Base-by-base conservation (phyloP, 2,113 vertebrate genomes). In the Callipepla californica region DNA sequence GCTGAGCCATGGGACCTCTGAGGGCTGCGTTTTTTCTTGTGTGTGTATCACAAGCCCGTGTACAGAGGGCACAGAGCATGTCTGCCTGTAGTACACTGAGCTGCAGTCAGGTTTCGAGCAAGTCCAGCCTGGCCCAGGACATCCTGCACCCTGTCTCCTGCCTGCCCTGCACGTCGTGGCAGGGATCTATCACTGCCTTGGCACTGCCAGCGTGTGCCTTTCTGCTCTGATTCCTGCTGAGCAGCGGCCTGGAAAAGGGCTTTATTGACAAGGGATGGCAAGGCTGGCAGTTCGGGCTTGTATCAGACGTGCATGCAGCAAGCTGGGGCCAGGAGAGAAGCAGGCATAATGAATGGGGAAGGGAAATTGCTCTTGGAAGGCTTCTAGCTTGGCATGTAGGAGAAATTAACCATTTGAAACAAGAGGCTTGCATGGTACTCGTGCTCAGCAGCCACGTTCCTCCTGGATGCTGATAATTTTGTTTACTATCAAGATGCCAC, bases 181-280 rank as follows among this genome's bases (percentile, higher is more conserved):
- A 40, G 44, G 76, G 40, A 63, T 55, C 55, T 58, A 11, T 58
- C 48, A 73, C 47, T 90, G 69, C 77, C 55, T 80, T 78, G 63
- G 59, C 67, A 45, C n/a, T 94, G 79, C 63, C 7, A 21, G 58
- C 11, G 0, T 38, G 38, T 94, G 48, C 57, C 40, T 63, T 84
- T 77, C 75, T 80, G 61, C 75, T 94, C 70, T 75, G 74, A 87
- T 85, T 93, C 78, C 78, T 92, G 79, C 40, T 0, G 2, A 90
- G 86, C 83, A 87, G 75, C 58, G 74, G 86, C 76, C 85, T 86
- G 88, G 63, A 92, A 38, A 96, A 93, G 86, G 91, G 80, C 69
- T 93, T 92, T 94, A 95, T 88, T 93, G 94, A 93, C 51, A 58
- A 67, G 91, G 91, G 86, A 86, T 96, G 79, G 87, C 85, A 92